Evolutionary conservation across 2,113 vertebrate genomes (phyloP), one percentile per base, ranked within the genome.

Genomic region (Paedocypris sp.): DNA sequence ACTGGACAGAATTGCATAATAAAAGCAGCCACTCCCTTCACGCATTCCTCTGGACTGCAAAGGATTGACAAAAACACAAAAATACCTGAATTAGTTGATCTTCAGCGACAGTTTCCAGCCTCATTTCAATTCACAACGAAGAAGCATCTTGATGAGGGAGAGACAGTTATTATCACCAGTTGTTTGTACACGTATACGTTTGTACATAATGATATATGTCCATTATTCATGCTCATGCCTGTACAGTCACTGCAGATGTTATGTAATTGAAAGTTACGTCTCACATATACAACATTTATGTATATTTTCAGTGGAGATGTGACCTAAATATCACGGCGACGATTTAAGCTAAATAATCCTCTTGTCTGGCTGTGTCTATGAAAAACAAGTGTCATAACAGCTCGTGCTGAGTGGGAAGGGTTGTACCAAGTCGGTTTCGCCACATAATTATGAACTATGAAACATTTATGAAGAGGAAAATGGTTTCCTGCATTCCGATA

Each of bases 361-460:
- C 16, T 29, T 12, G 23, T 3, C 19, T 19, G 3, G 11, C n/a
- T 26, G 22, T 53, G 9, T 29, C 43, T 39, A 46, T 13, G 5
- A 26, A 29, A 3, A 13, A 48, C 9, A 39, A 47, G 28, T 16
- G 41, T 49, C 20, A 52, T 11, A 54, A 45, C 46, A 6, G 46
- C 60, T 39, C 49, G 35, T 33, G 47, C 5, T 48, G 32, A 41
- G 11, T 51, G 9, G 11, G 61, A 49, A 69, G 67, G 67, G 54
- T 56, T 69, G 67, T 49, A 54, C 28, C 18, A 38, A 12, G 16
- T 18, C 36, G 11, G n/a, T 22, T 36, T 26, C 52, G 12, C 9
- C 22, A 29, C n/a, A n/a, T n/a, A n/a, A n/a, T n/a, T n/a, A n/a
- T n/a, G n/a, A n/a, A n/a, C n/a, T n/a, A n/a, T n/a, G n/a, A n/a